Percentiles rank a stretch among this genome's conserved stretches.
Evolutionary conservation across 1,140 invertebrate species (phyloP).

Genomic region (Drosophila littoralis): DNA sequence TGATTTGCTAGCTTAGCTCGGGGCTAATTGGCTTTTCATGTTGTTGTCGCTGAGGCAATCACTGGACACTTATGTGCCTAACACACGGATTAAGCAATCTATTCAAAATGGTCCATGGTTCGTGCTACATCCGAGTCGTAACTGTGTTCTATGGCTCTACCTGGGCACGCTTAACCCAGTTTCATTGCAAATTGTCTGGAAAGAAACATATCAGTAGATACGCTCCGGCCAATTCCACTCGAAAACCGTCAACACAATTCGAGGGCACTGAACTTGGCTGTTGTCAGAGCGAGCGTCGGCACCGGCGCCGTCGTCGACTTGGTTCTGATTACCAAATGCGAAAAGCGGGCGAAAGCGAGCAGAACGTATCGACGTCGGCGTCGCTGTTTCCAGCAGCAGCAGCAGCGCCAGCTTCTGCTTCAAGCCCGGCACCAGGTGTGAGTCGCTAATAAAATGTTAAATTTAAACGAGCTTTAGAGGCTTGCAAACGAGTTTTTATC

Average conservation of each 20-base stretch:
- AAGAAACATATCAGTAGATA: constrained; percentile 36
- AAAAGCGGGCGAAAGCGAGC: constrained; percentile 65
- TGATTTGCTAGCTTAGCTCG: constrained; percentile 49
- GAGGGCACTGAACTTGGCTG: constrained; percentile 78
- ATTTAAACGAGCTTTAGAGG: constrained; percentile 62
- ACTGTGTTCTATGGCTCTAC: constrained; percentile 24
- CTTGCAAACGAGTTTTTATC: constrained; percentile 68
- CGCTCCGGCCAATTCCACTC: constrained; percentile 24
- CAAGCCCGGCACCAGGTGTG: constrained; percentile 54
- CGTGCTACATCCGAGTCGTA: constrained; percentile 21
- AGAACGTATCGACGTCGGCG: constrained; percentile 34
- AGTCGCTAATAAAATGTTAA: constrained; percentile 59
- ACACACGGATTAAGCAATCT: constrained; percentile 12
- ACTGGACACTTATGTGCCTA: neutral
- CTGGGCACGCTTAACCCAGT: constrained; percentile 72
- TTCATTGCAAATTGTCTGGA: constrained; percentile 48
- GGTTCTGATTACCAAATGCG: constrained; percentile 75
- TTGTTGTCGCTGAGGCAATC: constrained; percentile 51
- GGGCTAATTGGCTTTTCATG: constrained; percentile 75
- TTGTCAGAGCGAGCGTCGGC: constrained; percentile 14
- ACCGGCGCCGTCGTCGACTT: constrained; percentile 12
- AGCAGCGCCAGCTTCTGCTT: neutral
- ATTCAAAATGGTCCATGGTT: neutral
- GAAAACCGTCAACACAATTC: constrained; percentile 65
- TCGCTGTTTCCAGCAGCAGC: neutral